Percentiles rank a stretch among this genome's conserved stretches.
phyloP scores from a whole-genome alignment of 2,888 invertebrate genomes.

The Embidobia sp. region DNA sequence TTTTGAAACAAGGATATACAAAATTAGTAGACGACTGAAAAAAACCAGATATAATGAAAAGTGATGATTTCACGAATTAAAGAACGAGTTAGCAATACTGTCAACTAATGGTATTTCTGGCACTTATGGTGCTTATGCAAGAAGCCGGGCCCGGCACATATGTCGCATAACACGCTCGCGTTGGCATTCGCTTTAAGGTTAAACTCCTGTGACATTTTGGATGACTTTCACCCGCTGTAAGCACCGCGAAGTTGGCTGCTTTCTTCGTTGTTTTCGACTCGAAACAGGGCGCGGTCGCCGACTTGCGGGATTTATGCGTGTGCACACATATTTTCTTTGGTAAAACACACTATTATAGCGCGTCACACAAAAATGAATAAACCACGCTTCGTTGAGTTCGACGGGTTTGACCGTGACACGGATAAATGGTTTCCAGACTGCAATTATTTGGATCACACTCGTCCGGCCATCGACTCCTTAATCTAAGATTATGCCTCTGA shows the following conservation, averaged over 20 bases:
- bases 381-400: conserved; percentile 43
- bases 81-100: conserved; percentile 38
- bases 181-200: conserved; percentile 75
- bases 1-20: too few relatives aligned
- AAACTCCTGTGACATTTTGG: conserved; percentile 80
- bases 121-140: conserved; percentile 66
- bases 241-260: conserved; percentile 71
- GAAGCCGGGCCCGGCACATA: conserved; percentile 62
- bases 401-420: conserved; percentile 60
- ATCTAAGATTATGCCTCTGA: background rate
- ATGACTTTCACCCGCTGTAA: conserved; percentile 76
- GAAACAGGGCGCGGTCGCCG: conserved; percentile 64
- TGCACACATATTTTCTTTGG: conserved; percentile 32
- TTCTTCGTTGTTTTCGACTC: conserved; percentile 76
- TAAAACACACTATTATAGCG: conserved; percentile 28
- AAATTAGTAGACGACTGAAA: too few relatives aligned
- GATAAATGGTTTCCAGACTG: conserved; percentile 52
- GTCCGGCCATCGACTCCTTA: conserved; percentile 48
- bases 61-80: conserved; percentile 46
- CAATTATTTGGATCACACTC: conserved; percentile 39
- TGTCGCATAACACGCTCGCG: conserved; percentile 66
- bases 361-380: conserved; percentile 29
- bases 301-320: conserved; percentile 39
- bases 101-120: conserved; percentile 65
- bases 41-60: too few relatives aligned